Evolutionary conservation across 1,140 invertebrate species (phyloP).

Genomic region (Rhagoletis zephyria): DNA sequence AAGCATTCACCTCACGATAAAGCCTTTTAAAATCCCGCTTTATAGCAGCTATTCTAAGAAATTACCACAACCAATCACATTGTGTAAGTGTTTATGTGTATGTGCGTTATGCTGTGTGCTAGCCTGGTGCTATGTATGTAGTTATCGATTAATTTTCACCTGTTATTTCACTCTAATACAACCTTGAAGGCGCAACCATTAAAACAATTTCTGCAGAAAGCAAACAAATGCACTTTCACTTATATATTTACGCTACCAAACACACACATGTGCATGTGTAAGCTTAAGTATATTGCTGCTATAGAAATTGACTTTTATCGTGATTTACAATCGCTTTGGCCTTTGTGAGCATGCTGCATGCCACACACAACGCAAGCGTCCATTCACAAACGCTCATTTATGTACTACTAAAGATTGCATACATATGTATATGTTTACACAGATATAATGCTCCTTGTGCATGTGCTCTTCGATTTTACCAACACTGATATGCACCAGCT

Average conservation of each 20-base stretch:
- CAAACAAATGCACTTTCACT: not conserved
- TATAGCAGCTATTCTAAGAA: constrained; percentile 18
- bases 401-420: not conserved
- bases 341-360: not conserved
- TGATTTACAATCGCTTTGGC: constrained; percentile 65
- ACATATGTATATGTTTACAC: not conserved
- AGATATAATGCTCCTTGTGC: not conserved
- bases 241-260: not conserved
- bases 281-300: constrained; percentile 31
- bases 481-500: not conserved
- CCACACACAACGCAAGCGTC: not conserved
- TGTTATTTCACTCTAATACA: constrained; percentile 47
- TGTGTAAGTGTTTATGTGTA: not conserved
- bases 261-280: not conserved
- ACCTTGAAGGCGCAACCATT: constrained; percentile 42
- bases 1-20: constrained; percentile 9
- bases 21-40: constrained; percentile 4
- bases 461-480: not conserved
- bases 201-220: constrained; percentile 21
- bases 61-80: not conserved
- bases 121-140: not conserved
- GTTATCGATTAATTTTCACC: constrained; percentile 41
- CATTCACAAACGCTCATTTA: constrained; percentile 30
- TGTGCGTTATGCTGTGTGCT: not conserved
- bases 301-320: constrained; percentile 73